phyloP scores from a whole-genome alignment of 2,888 invertebrate genomes.

The Tenthredo notha region DNA sequence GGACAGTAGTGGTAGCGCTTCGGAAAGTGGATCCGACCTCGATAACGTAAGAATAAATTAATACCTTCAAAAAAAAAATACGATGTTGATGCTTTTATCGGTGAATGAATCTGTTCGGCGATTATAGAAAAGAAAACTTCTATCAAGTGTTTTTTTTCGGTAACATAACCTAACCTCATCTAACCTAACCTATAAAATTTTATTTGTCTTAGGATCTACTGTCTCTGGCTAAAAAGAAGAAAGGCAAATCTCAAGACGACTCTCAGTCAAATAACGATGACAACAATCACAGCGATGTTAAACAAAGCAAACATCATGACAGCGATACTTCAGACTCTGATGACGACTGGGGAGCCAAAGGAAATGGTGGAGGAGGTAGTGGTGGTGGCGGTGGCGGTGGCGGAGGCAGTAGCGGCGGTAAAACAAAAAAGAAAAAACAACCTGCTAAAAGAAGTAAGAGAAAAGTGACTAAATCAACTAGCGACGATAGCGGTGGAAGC shows the following conservation, averaged over 20 bases:
- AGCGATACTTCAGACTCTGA: conserved; percentile 81
- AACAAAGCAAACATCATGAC: conserved; percentile 74
- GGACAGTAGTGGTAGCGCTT: conserved; percentile 88
- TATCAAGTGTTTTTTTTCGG: neutral
- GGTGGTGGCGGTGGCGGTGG: conserved; percentile 58
- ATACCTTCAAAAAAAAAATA: conserved; percentile 27
- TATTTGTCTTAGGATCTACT: conserved; percentile 84
- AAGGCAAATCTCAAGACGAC: conserved; percentile 79
- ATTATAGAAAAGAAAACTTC: neutral
- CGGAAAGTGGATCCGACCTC: conserved; percentile 86
- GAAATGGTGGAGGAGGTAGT: conserved; percentile 49
- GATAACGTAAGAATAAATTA: conserved; percentile 86
- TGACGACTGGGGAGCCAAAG: conserved; percentile 79
- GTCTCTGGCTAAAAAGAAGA: conserved; percentile 90
- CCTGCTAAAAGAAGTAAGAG: conserved; percentile 75
- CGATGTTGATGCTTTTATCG: neutral
- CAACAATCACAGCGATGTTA: conserved; percentile 65
- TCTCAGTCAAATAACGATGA: conserved; percentile 71
- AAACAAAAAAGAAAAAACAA: conserved; percentile 75
- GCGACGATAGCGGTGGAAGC: conserved; percentile 70
- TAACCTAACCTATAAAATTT: neutral
- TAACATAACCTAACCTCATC: conserved; percentile 1
- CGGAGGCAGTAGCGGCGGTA: conserved; percentile 61
- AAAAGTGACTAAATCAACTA: conserved; percentile 79
- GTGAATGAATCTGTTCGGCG: neutral